Evolutionary conservation across 2,797 vertebrate species (phyloP), one percentile per base, ranked within the genome.

Genomic region (Takifugu ocellatus): DNA sequence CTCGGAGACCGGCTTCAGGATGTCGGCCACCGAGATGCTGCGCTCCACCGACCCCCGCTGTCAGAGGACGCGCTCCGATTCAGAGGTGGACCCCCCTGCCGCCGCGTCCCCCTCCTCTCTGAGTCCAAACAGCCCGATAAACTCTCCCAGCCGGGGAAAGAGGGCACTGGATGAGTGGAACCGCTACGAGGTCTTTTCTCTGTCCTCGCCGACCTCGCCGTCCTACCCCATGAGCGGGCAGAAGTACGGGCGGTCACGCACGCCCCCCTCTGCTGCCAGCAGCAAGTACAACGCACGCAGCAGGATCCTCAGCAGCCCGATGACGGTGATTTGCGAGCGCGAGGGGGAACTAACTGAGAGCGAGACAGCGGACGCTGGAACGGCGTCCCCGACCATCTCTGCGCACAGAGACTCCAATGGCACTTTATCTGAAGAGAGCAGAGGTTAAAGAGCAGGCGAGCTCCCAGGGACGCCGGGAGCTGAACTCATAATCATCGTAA

Each of bases 231-330:
- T 91, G 51, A 88, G 92, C 2, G 93, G 93, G 16, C 78, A 89
- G 0, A 91, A 94, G 66, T 93, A 94, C 0, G 91, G 94, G 33
- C 94, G 97, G 6, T 96, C 94, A 0, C 94, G 96, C 54, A 96
- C 94, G 0, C 97, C 97, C 0, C 97, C 97, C 0, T 98, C 94
- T 0, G 96, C 97, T 0, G 94, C 96, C 86, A 98, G 96, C 91
- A 98, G 97, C 91, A 94, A 94, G 69, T 99, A 98, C 79, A 96
- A 92, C 7, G 75, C 94, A 15, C 93, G 97, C 60, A 92, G 90
- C 84, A 91, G 97, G n/a, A 92, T 98, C 84, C 94, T 95, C 77
- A 98, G 97, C 91, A 98, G 96, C 85, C 97, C 97, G 11, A 99
- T 99, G 97, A 98, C 95, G 0, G 97, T 98, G 44, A 99, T 99